Conservation (phyloP, 2,113 vertebrate species). For the Eurypyga helias region DNA sequence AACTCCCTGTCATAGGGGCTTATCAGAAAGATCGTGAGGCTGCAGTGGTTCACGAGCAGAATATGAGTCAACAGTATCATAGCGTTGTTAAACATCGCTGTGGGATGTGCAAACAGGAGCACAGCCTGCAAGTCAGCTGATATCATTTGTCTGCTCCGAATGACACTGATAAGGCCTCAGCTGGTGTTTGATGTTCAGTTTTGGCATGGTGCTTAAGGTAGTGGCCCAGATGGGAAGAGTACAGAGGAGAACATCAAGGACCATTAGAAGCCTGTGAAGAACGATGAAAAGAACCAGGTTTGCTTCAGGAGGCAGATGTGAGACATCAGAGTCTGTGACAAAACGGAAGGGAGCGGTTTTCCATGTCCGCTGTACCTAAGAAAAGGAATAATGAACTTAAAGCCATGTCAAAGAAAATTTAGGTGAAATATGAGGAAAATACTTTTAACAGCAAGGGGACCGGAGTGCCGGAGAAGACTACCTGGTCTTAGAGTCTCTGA, state of each 20-base stretch:
- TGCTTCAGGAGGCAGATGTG: background rate
- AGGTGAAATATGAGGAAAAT: background rate
- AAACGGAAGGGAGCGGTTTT: background rate
- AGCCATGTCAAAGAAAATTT: background rate
- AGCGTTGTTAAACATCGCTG: background rate
- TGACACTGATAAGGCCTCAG: conserved; percentile 25
- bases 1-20: background rate
- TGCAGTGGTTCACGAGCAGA: background rate
- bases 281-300: fast-evolving
- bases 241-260: background rate
- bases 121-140: conserved; percentile 18
- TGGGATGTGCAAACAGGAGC: conserved; percentile 35
- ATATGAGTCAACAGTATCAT: background rate
- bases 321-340: background rate
- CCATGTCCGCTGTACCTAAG: background rate
- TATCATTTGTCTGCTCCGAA: background rate
- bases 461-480: background rate
- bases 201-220: background rate
- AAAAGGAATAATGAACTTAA: background rate
- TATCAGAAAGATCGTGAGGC: background rate
- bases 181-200: background rate
- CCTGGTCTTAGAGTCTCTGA: background rate
- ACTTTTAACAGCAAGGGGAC: background rate
- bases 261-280: background rate
- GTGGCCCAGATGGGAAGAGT: background rate